Percentiles rank a stretch among this genome's conserved stretches.
Conservation (phyloP, 2,888 invertebrate species). For the Sabatieria punctata region DNA sequence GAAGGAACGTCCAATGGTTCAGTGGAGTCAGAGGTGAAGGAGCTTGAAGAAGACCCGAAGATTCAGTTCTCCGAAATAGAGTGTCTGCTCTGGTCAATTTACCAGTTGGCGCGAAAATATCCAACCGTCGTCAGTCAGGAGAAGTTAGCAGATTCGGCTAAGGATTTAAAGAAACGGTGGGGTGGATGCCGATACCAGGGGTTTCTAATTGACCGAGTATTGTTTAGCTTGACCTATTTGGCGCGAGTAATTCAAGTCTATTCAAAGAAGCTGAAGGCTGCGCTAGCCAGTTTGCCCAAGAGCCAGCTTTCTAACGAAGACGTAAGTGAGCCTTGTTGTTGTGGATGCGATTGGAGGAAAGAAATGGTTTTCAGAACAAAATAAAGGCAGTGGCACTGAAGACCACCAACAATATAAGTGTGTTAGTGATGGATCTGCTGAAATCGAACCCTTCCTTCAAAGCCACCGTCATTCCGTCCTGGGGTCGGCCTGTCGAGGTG, state of each 20-base stretch:
- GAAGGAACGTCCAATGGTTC: slow-evolving; percentile 30
- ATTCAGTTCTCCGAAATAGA: slow-evolving; percentile 83
- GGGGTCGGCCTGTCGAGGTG: slow-evolving; percentile 29
- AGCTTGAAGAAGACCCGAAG: slow-evolving; percentile 48
- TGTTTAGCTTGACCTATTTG: slow-evolving; percentile 61
- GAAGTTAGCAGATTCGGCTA: slow-evolving; percentile 53
- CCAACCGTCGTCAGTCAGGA: slow-evolving; percentile 51
- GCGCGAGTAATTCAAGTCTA: slow-evolving; percentile 77
- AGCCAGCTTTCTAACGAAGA: slow-evolving; percentile 58
- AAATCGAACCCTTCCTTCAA: slow-evolving; percentile 83
- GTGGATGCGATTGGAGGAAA: not conserved
- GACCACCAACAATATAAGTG: slow-evolving; percentile 77
- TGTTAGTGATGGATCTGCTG: slow-evolving; percentile 78
- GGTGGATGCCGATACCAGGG: slow-evolving; percentile 1
- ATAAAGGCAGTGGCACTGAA: slow-evolving; percentile 51
- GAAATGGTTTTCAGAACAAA: slow-evolving; percentile 38
- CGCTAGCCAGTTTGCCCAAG: slow-evolving; percentile 45
- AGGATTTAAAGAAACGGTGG: slow-evolving; percentile 53
- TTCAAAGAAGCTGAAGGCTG: slow-evolving; percentile 52
- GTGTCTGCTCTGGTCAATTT: slow-evolving; percentile 58
- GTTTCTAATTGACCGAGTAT: not conserved
- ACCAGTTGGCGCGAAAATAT: slow-evolving; percentile 57
- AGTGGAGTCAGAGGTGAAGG: slow-evolving; percentile 5
- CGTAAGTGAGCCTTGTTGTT: slow-evolving; percentile 17
- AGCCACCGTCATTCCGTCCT: slow-evolving; percentile 35